phyloP scores from a whole-genome alignment of 2,113 vertebrate genomes.

The Dromaius novaehollandiae region DNA sequence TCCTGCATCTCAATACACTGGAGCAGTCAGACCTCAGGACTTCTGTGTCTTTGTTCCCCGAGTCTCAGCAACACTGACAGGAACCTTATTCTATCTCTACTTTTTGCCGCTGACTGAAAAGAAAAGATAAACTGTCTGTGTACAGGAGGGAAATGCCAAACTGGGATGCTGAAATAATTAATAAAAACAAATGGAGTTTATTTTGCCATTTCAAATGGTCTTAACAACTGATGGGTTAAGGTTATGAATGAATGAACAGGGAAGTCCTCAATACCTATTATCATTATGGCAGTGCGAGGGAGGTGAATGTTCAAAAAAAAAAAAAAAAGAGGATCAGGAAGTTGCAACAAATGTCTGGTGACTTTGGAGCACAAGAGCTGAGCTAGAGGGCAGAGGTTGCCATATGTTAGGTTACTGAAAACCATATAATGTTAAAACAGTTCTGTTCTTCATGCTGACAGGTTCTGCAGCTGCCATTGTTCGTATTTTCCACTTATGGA shows the following conservation, averaged over 20 bases:
- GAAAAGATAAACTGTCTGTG: not conserved
- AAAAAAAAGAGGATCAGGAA: not conserved
- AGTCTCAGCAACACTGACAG: accelerated
- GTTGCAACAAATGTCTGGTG: not conserved
- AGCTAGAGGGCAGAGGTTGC: not conserved
- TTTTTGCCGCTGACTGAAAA: not conserved
- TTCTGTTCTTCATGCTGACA: not conserved
- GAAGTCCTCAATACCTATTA: not conserved
- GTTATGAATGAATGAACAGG: not conserved
- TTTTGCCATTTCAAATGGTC: not conserved
- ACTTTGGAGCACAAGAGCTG: not conserved
- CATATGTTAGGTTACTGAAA: not conserved
- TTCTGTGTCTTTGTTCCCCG: not conserved
- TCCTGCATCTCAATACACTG: not conserved
- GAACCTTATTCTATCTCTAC: not conserved
- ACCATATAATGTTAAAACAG: accelerated
- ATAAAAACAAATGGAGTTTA: not conserved
- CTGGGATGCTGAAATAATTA: not conserved
- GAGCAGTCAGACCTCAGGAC: not conserved
- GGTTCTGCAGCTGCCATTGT: not conserved
- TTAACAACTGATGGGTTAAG: not conserved
- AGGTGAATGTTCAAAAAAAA: not conserved
- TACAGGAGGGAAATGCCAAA: not conserved
- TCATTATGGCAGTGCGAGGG: not conserved
- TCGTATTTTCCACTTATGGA: not conserved